phyloP scores from a whole-genome alignment of 1,140 invertebrate species.

The Diploscapter pachys region DNA sequence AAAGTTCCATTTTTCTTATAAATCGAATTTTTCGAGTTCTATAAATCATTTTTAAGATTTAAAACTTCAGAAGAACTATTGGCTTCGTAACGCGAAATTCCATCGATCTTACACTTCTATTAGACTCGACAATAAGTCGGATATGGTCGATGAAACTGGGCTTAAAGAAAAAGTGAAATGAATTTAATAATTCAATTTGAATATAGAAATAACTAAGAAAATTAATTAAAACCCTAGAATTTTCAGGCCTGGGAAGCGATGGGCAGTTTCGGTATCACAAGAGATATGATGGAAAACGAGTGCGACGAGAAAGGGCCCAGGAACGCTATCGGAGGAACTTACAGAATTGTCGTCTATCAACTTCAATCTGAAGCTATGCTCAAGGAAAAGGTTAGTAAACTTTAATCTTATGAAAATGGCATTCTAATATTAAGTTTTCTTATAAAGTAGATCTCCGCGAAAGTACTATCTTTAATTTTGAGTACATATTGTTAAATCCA shows the following conservation, averaged over 20 bases:
- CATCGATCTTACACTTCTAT: slow-evolving; percentile 52
- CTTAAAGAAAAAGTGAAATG: slow-evolving; percentile 17
- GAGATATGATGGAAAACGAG: slow-evolving; percentile 49
- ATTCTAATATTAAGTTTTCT: too few species aligned
- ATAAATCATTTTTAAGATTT: slow-evolving; percentile 3
- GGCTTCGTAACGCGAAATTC: slow-evolving; percentile 51
- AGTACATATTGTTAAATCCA: too few species aligned
- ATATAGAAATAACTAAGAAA: slow-evolving; percentile 24
- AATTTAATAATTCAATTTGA: slow-evolving; percentile 3
- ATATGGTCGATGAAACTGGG: slow-evolving; percentile 41
- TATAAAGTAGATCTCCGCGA: too few species aligned
- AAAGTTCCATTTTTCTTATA: too few species aligned
- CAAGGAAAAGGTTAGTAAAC: too few species aligned
- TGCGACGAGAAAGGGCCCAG: slow-evolving; percentile 49
- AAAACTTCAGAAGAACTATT: slow-evolving; percentile 46
- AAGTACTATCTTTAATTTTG: too few species aligned
- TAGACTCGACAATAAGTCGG: slow-evolving; percentile 43
- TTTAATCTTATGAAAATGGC: too few species aligned
- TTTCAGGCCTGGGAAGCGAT: slow-evolving; percentile 46
- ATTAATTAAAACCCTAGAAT: not conserved
- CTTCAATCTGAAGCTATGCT: too few species aligned
- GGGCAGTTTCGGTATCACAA: slow-evolving; percentile 48
- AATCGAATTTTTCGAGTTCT: too few species aligned
- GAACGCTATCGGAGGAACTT: slow-evolving; percentile 53
- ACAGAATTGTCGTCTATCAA: slow-evolving; percentile 44